Percentiles rank a stretch among this genome's conserved stretches.
These are phyloP conservation scores for Saturnia pavonia DNA, from an alignment of 2,888 invertebrate species.

Conservation along the genomic window DNA sequence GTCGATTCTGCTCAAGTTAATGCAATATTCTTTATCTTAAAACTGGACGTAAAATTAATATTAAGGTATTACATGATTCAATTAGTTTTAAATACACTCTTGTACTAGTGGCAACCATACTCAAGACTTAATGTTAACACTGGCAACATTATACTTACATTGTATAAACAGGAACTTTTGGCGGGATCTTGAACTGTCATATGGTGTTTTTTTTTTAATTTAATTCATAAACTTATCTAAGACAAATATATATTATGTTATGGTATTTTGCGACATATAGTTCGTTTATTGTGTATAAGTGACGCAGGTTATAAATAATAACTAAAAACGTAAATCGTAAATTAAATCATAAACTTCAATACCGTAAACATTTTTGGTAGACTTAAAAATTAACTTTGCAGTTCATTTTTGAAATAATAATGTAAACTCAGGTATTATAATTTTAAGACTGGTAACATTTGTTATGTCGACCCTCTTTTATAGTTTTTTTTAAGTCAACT, in stretches of 20 bases:
- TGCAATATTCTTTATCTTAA: constrained; percentile 3
- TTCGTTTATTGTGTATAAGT: background rate
- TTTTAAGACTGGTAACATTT: constrained; percentile 45
- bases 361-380: background rate
- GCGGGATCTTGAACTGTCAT: no score
- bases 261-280: no score
- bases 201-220: no score
- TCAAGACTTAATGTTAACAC: background rate
- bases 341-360: background rate
- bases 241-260: no score
- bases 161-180: background rate
- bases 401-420: constrained; percentile 8
- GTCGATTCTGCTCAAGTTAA: constrained; percentile 26
- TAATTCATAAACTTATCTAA: no score
- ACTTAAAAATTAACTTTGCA: background rate
- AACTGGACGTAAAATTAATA: background rate
- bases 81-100: background rate
- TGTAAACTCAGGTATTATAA: constrained; percentile 12
- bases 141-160: background rate
- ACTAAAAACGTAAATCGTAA: background rate
- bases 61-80: background rate
- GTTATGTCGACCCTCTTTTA: constrained; percentile 23
- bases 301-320: background rate
- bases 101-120: background rate
- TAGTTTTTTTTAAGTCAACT: background rate